Evolutionary conservation across 2,797 vertebrate species (phyloP).

Genomic region (Gambelia wislizenii): DNA sequence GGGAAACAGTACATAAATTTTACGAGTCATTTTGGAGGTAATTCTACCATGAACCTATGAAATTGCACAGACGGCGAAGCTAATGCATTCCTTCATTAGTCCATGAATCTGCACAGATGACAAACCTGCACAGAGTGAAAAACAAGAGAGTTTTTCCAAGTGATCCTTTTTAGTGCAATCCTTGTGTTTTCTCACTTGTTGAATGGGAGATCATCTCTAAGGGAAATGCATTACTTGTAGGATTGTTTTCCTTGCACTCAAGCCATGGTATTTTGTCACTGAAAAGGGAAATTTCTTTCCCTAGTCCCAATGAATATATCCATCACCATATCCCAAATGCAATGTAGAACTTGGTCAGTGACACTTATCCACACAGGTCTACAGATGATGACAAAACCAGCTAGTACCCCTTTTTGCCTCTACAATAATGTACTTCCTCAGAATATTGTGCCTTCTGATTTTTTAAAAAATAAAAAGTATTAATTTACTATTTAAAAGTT

Average conservation of each 20-base stretch:
- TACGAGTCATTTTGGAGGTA: conserved; percentile 12
- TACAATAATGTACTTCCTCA: too few relatives aligned
- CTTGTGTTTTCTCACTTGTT: neutral
- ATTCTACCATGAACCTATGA: conserved; percentile 40
- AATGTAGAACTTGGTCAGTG: too few relatives aligned
- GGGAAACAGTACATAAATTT: neutral
- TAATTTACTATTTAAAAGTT: too few relatives aligned
- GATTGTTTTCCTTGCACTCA: neutral
- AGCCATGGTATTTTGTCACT: neutral
- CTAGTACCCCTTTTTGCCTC: too few relatives aligned
- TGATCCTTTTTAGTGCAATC: neutral
- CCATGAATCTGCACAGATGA: neutral
- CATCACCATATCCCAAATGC: neutral
- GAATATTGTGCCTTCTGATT: too few relatives aligned
- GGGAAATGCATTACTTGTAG: neutral
- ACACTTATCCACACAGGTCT: too few relatives aligned
- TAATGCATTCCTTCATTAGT: neutral
- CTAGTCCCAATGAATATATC: neutral
- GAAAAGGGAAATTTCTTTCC: neutral
- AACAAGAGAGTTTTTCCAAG: conserved; percentile 9
- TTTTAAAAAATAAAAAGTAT: too few relatives aligned
- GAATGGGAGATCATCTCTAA: neutral
- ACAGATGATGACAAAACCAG: too few relatives aligned
- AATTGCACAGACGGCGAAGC: conserved; percentile 17
- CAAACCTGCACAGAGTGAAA: conserved; percentile 32